Evolutionary conservation across 1,140 invertebrate genomes (phyloP).

Genomic region (Acromyrmex charruanus): DNA sequence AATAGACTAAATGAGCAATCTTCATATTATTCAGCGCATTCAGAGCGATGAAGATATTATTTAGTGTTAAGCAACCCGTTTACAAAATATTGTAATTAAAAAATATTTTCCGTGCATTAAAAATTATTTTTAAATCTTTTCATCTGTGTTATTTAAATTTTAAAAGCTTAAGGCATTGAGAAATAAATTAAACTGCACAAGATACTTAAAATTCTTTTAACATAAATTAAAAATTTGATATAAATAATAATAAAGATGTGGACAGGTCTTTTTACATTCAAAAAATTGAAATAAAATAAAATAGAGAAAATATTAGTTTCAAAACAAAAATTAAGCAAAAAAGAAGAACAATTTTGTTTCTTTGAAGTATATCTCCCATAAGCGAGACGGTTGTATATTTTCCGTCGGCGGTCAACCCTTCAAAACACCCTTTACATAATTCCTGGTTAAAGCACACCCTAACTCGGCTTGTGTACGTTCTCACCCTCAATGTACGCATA

Average conservation of each 20-base stretch:
- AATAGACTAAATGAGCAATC: not conserved
- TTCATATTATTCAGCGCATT: constrained; percentile 5
- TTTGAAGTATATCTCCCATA: not conserved
- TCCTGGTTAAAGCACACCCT: constrained; percentile 5
- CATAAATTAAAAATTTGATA: not conserved
- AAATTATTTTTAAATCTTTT: not conserved
- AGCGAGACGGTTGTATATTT: not conserved
- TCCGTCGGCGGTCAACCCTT: not conserved
- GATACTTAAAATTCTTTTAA: not conserved
- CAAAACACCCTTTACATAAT: constrained; percentile 15
- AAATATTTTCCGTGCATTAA: not conserved
- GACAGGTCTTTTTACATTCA: not conserved
- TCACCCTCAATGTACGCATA: not conserved
- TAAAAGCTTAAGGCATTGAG: not conserved
- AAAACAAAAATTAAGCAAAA: not conserved
- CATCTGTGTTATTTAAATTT: not conserved
- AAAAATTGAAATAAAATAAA: no score
- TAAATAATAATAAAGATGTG: not conserved
- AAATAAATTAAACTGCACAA: not conserved
- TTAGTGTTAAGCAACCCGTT: not conserved
- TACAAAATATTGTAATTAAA: not conserved
- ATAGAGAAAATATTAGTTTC: not conserved
- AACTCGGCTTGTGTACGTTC: not conserved
- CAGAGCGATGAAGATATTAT: not conserved
- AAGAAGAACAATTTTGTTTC: not conserved